Conservation (phyloP, 2,888 invertebrate species). For the Platycnemis pennipes region DNA sequence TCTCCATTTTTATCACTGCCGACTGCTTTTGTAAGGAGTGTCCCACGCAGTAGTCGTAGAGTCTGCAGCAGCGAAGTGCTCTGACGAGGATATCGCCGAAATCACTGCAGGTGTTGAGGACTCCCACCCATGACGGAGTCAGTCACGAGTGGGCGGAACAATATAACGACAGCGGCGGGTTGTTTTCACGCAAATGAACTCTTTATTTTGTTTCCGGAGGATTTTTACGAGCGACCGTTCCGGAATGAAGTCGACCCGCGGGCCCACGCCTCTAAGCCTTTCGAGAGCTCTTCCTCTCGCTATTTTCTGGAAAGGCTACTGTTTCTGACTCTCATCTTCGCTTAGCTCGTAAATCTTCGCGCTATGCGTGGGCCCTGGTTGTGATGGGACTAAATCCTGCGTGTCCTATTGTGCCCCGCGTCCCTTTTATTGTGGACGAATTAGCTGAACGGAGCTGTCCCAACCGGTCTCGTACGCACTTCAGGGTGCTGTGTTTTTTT, state of each 20-base stretch:
- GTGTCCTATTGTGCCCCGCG: background rate
- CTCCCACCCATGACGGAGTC: background rate
- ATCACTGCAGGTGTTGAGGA: conserved; percentile 1
- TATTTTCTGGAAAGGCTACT: background rate
- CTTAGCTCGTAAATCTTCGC: background rate
- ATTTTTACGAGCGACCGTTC: background rate
- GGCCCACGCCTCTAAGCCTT: background rate
- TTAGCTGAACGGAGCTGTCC: too few species aligned
- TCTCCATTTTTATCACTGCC: conserved; percentile 12
- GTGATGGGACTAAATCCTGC: background rate
- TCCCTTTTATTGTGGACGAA: background rate
- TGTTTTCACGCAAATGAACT: background rate
- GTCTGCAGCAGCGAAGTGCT: background rate
- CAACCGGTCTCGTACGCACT: too few species aligned
- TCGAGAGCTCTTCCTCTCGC: background rate
- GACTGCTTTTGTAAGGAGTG: background rate
- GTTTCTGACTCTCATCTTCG: background rate
- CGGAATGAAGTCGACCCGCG: background rate
- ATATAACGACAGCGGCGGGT: background rate
- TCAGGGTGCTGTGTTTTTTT: background rate
- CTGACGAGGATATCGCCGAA: background rate
- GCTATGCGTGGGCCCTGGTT: background rate
- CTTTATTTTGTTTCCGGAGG: background rate
- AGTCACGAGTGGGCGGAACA: background rate
- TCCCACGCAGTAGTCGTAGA: background rate